These are phyloP conservation scores for Choristoneura rosaceana DNA, from an alignment of 2,888 invertebrate species.

Conservation along the genomic window DNA sequence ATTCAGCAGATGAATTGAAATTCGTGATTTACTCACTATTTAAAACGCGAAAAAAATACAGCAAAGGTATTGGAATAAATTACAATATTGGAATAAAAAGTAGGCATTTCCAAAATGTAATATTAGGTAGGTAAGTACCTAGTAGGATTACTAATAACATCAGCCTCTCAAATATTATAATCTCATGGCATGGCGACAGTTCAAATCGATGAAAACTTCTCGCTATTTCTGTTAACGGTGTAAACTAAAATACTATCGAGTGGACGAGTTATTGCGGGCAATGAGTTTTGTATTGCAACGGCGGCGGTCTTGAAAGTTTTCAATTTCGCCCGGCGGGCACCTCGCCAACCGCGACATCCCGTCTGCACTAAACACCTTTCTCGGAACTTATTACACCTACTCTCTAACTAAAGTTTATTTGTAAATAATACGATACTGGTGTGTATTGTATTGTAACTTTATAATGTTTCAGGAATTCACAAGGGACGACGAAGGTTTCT, in stretches of 20 bases:
- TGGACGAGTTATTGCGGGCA: constrained; percentile 23
- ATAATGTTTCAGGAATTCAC: not conserved
- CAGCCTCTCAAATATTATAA: too few species aligned
- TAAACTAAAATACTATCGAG: constrained; percentile 1
- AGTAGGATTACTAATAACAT: too few species aligned
- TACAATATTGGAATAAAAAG: too few species aligned
- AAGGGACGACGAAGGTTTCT: not conserved
- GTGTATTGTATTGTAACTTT: not conserved
- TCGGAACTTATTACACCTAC: not conserved
- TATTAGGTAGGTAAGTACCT: too few species aligned
- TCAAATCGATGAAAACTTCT: not conserved
- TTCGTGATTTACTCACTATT: too few species aligned
- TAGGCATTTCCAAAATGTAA: too few species aligned
- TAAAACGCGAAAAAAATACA: too few species aligned
- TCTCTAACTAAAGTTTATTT: not conserved
- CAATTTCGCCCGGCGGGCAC: constrained; percentile 32
- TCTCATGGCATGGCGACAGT: not conserved
- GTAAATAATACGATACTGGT: not conserved
- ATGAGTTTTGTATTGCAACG: constrained; percentile 23
- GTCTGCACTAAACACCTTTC: constrained; percentile 28
- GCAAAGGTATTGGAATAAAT: too few species aligned
- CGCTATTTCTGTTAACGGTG: not conserved
- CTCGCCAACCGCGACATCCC: constrained; percentile 26
- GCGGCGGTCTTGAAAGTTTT: constrained; percentile 29
- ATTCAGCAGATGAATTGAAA: too few species aligned